Evolutionary conservation across 2,888 invertebrate species (phyloP).

Genomic region (Hermaeophaga mercurialis): DNA sequence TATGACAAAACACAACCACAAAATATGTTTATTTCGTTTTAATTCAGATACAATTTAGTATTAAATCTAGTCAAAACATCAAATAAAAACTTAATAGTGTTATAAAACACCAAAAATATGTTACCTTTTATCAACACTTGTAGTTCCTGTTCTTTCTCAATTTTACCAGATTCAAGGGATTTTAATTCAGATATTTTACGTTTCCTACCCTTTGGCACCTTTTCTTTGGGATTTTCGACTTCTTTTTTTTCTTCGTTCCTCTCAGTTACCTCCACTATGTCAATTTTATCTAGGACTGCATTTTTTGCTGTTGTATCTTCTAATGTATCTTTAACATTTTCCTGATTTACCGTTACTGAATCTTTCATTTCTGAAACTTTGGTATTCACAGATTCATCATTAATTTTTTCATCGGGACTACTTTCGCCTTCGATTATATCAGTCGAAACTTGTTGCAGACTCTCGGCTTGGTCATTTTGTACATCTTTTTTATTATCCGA

Average conservation of each 20-base stretch:
- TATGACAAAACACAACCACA: too few relatives aligned
- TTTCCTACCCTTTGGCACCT: constrained; percentile 28
- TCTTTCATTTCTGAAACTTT: background rate
- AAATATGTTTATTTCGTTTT: too few relatives aligned
- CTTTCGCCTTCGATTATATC: background rate
- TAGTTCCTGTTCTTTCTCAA: background rate
- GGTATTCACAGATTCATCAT: background rate
- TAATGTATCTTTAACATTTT: background rate
- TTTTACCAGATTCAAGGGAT: constrained; percentile 14
- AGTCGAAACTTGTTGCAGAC: background rate
- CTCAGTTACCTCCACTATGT: too few relatives aligned
- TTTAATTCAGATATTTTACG: constrained; percentile 29
- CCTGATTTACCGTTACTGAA: too few relatives aligned
- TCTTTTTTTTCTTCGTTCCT: too few relatives aligned
- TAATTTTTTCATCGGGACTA: background rate
- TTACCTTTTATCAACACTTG: background rate
- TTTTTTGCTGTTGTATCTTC: background rate
- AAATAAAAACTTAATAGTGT: too few relatives aligned
- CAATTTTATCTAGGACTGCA: background rate
- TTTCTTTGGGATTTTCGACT: constrained; percentile 14
- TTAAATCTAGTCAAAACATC: too few relatives aligned
- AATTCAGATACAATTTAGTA: too few relatives aligned
- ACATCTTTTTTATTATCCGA: constrained; percentile 4
- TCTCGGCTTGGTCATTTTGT: background rate
- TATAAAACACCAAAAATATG: too few relatives aligned